Evolutionary conservation across 2,113 vertebrate species (phyloP), one percentile per base, ranked within the genome.

Genomic region (Cephalopholis sonnerati): DNA sequence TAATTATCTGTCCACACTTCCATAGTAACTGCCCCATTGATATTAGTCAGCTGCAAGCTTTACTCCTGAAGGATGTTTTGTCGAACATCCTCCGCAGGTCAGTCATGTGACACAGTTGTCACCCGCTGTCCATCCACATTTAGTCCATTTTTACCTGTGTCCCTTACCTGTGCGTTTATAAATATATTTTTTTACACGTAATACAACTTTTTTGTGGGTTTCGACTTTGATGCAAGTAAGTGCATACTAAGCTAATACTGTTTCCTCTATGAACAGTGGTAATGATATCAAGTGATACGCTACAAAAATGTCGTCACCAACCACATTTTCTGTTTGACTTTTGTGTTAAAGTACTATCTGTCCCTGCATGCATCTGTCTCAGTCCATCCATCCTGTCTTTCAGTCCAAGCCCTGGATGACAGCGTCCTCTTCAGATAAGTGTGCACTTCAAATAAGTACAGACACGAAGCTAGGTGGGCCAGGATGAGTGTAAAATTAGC

Each of bases 401-500:
- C 53, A 59, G 64, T 39, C 61, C 76, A 24, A 63, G 72, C 72
- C 75, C 65, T 32, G 64, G 72, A 68, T 74, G 82, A 65, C 71
- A 41, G 84, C 12, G 22, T 46, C 66, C 65, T 76, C 76, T 78
- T 84, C 50, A 61, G 22, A 36, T 62, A 51, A 87, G 82, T 67
- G 79, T 16, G 51, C 57, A 62, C 79, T 82, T 83, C 82, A 85
- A 77, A 88, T 25, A 20, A 78, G 65, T 29, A 66, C 46, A 71
- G 66, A 83, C 83, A 87, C 46, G 41, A 77, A 74, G 74, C 82
- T 65, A 64, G 77, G 80, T 64, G 77, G 77, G 79, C 76, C 59
- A 57, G 80, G 85, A 77, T 71, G 66, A 78, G 87, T 71, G 65
- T 86, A 85, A 87, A 92, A 89, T 91, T 79, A 79, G 86, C 79